Base-by-base conservation (phyloP, 2,888 invertebrate species). In the Anticlea derivata region DNA sequence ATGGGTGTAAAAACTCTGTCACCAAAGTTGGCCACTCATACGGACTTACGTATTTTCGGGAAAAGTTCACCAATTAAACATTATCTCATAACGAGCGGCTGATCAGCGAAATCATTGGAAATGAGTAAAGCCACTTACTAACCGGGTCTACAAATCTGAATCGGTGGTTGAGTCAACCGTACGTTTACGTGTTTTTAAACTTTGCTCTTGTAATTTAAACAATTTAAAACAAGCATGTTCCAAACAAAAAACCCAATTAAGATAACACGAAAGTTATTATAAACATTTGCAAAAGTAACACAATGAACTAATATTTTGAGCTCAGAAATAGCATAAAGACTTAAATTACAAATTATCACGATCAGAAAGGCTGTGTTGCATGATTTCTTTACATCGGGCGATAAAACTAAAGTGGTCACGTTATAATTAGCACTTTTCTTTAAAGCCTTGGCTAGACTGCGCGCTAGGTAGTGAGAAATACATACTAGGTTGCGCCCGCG, bases 351-450 rank as follows among this genome's bases (percentile, higher is more conserved):
- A 45, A 33, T 38, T 12, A 55, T n/a, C 60, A 60, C 60, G 60
- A 55, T 35, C 29, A 49, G 46, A 37, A 44, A 39, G 30, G 12
- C 12, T 23, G 23, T 7, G 26, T 27, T n/a, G 51, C 34, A 43
- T 41, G 52, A 46, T 48, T 55, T 49, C 29, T 55, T 58, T 59
- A 59, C 60, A 41, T 12, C 10, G 39, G 44, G 45, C 51, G 40
- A 50, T 49, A 33, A 51, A 51, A 56, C 62, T 58, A 45, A 58
- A 53, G 52, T 55, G 55, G 58, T 58, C 61, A 55, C 50, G 50
- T 61, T 61, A 60, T 64, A 63, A 65, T 64, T 65, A 60, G 38
- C 34, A 50, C 50, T 40, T 53, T 51, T 51, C 55, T 50, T 45
- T 34, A 43, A 57, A 30, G 31, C 11, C 31, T 26, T 11, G 17